phyloP scores from a whole-genome alignment of 2,113 vertebrate genomes.

The Parotia lawesii region DNA sequence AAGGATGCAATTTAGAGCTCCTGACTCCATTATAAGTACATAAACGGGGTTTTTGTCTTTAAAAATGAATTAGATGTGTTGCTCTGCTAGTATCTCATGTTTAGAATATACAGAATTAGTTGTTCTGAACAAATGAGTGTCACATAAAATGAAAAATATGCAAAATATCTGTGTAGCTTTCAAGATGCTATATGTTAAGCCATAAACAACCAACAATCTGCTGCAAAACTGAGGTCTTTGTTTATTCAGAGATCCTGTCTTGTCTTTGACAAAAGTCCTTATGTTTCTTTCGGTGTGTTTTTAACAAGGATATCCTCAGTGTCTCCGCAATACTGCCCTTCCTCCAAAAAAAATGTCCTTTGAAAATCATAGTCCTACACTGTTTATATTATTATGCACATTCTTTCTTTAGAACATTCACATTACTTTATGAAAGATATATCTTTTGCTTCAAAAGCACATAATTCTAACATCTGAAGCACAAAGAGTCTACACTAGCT shows the following conservation, averaged over 20 bases:
- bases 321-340: neutral
- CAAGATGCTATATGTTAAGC: neutral
- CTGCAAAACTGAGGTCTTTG: neutral
- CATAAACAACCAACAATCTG: neutral
- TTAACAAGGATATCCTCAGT: neutral
- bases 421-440: neutral
- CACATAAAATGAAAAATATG: neutral
- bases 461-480: neutral
- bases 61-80: neutral
- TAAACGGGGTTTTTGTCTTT: neutral
- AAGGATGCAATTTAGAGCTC: neutral
- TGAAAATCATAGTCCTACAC: neutral
- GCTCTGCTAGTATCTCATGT: neutral
- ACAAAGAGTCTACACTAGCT: neutral
- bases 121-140: neutral
- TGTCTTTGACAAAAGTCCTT: neutral
- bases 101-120: neutral
- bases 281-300: neutral
- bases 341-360: rapidly evolving
- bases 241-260: neutral
- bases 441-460: neutral
- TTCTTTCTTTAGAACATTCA: neutral
- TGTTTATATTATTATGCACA: neutral
- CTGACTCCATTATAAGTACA: neutral
- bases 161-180: neutral